phyloP scores from a whole-genome alignment of 2,113 vertebrate genomes.

The Spilogale gracilis region DNA sequence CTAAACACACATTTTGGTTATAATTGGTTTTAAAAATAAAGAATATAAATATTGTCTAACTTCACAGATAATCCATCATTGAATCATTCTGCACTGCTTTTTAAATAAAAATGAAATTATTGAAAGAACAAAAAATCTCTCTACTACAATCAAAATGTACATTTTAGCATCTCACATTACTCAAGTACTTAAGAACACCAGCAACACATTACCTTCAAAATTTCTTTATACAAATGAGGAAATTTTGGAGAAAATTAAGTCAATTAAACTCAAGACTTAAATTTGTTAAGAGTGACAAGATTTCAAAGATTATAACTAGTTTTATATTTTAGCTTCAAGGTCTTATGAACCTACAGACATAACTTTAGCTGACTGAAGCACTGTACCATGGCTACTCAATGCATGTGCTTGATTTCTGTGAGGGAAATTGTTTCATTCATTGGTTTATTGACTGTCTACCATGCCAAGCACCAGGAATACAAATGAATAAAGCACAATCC shows the following conservation, averaged over 20 bases:
- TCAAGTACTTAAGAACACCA: conserved; percentile 8
- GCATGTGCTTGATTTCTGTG: neutral
- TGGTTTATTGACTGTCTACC: neutral
- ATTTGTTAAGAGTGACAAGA: neutral
- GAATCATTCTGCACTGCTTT: neutral
- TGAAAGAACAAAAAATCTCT: neutral
- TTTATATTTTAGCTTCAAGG: neutral
- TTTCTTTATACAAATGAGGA: neutral
- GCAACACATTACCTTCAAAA: neutral
- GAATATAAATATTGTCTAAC: neutral
- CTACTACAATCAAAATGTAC: neutral
- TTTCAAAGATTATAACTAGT: neutral
- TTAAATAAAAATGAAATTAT: neutral
- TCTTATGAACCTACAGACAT: neutral
- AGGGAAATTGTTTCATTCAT: neutral
- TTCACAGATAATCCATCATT: neutral
- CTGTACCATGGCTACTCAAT: neutral
- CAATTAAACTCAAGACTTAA: neutral
- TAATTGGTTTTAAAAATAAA: conserved; percentile 15
- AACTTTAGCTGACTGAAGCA: neutral
- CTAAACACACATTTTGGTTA: neutral
- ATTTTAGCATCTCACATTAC: neutral
- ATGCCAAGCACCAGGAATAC: neutral
- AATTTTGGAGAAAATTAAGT: conserved; percentile 25
- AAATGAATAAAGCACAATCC: neutral